These are phyloP conservation scores for roundworm (Caenorhabditis elegans) DNA, from an alignment of 1,140 invertebrate species.

Conservation along the genomic window DNA sequence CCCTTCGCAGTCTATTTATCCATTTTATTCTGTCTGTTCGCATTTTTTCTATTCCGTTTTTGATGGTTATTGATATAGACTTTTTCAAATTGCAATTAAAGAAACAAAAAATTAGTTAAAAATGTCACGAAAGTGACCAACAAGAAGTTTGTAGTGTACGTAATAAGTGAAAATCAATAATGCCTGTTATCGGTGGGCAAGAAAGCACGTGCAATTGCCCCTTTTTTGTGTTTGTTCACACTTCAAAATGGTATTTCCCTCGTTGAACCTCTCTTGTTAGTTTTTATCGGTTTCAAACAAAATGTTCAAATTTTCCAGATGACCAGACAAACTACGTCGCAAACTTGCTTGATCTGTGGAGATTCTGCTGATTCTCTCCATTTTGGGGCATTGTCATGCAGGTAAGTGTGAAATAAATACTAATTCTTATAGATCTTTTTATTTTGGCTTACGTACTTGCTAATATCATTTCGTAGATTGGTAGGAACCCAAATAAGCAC, in stretches of 20 bases:
- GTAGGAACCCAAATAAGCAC: no score
- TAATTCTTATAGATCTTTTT: no score
- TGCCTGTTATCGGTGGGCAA: neutral
- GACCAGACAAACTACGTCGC: neutral
- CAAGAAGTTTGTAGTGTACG: neutral
- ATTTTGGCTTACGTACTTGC: no score
- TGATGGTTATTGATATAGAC: neutral
- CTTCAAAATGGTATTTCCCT: neutral
- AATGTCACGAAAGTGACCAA: neutral
- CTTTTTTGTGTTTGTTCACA: neutral
- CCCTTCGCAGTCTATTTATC: neutral
- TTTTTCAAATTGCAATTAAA: no score
- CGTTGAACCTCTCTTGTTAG: neutral
- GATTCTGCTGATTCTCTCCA: neutral
- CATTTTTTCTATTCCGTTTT: neutral
- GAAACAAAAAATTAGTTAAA: no score
- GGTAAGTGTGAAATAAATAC: no score
- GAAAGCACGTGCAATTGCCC: neutral
- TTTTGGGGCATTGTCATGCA: neutral
- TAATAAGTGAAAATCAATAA: constrained; percentile 18
- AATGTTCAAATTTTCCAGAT: neutral
- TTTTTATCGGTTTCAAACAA: neutral
- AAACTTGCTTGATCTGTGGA: neutral
- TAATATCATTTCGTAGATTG: no score
- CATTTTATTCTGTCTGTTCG: neutral